Evolutionary conservation across 30 jellyfish, hydroid and myxozoan genomes (phyloP).

Genomic region (Mastigias papua): DNA sequence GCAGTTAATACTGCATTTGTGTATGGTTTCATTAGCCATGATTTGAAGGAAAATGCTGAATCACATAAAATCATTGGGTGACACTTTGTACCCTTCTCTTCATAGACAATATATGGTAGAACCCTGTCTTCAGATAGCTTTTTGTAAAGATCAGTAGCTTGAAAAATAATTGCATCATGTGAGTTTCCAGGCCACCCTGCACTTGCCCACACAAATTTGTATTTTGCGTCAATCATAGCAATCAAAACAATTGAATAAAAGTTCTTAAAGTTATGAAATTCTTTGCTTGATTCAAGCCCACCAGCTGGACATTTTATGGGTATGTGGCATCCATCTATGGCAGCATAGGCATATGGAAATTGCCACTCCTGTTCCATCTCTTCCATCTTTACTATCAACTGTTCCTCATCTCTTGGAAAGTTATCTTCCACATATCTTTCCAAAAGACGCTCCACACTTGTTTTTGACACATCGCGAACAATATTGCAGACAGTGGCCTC

Average conservation of each 20-base stretch:
- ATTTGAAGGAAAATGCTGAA: slow-evolving; percentile 42
- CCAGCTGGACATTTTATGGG: slow-evolving; percentile 80
- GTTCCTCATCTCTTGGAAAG: slow-evolving; percentile 35
- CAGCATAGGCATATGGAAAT: slow-evolving; percentile 68
- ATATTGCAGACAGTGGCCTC: slow-evolving; percentile 38
- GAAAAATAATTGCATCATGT: slow-evolving; percentile 53
- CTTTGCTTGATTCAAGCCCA: too few relatives aligned
- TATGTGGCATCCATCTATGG: slow-evolving; percentile 77
- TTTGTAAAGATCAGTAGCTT: slow-evolving; percentile 22
- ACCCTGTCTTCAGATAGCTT: not conserved
- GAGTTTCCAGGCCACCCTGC: slow-evolving; percentile 66
- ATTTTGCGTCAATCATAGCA: slow-evolving; percentile 62
- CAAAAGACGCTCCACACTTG: slow-evolving; percentile 51
- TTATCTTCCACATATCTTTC: slow-evolving; percentile 11
- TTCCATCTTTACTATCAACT: slow-evolving; percentile 33
- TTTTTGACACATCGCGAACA: slow-evolving; percentile 31
- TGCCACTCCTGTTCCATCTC: slow-evolving; percentile 69
- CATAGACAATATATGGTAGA: not conserved
- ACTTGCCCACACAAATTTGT: slow-evolving; percentile 47
- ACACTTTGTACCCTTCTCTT: not conserved
- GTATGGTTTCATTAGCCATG: slow-evolving; percentile 47
- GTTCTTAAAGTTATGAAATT: slow-evolving; percentile 56
- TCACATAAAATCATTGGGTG: slow-evolving; percentile 26
- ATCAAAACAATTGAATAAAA: slow-evolving; percentile 39
- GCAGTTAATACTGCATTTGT: slow-evolving; percentile 16